Evolutionary conservation across 2,888 invertebrate species (phyloP).

Genomic region (Chaetoderma sp.): DNA sequence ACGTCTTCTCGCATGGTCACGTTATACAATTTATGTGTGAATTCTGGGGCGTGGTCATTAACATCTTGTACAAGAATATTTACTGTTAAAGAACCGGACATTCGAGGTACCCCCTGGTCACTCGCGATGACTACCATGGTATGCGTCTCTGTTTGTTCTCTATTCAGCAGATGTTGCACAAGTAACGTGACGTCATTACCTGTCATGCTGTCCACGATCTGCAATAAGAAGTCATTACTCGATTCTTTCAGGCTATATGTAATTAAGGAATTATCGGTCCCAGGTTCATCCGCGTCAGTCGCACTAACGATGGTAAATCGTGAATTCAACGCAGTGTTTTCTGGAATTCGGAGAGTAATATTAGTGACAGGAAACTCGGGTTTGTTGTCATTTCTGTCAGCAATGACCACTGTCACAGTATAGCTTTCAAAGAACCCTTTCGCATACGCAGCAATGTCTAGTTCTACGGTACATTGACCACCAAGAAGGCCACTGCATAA

Average conservation of each 20-base stretch:
- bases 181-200: no score
- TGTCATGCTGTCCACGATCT: slow-evolving; percentile 74
- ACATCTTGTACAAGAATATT: slow-evolving; percentile 58
- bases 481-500: slow-evolving; percentile 72
- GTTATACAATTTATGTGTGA: slow-evolving; percentile 89
- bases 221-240: slow-evolving; percentile 24
- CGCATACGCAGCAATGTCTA: no score
- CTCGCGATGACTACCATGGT: slow-evolving; percentile 80
- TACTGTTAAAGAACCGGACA: slow-evolving; percentile 58
- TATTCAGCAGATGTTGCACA: no score
- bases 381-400: slow-evolving; percentile 50
- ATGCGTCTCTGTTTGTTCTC: slow-evolving; percentile 88
- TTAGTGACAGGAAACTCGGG: slow-evolving; percentile 38
- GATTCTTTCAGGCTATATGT: slow-evolving; percentile 30
- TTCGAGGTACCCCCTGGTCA: slow-evolving; percentile 47
- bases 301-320: slow-evolving; percentile 60
- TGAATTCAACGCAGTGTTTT: slow-evolving; percentile 32
- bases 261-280: slow-evolving; percentile 84
- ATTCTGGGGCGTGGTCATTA: slow-evolving; percentile 88
- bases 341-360: slow-evolving; percentile 29
- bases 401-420: slow-evolving; percentile 35
- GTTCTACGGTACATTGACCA: slow-evolving; percentile 38
- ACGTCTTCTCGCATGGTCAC: slow-evolving; percentile 87
- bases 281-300: slow-evolving; percentile 83
- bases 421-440: slow-evolving; percentile 76